Evolutionary conservation across 2,113 vertebrate species (phyloP).

Genomic region (Alces alces): DNA sequence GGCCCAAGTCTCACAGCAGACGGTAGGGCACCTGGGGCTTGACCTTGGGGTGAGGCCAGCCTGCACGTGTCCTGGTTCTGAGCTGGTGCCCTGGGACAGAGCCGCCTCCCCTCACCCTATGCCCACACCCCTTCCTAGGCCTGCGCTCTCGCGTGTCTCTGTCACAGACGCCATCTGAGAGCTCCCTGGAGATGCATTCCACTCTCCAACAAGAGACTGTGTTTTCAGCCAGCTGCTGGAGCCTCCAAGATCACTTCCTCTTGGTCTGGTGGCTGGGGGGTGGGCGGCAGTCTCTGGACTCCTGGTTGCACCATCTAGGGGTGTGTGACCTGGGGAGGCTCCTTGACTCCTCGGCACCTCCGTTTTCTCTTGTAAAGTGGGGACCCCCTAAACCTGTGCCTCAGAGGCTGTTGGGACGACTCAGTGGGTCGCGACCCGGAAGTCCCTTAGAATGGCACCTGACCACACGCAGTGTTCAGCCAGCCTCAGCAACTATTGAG

Average conservation of each 20-base stretch:
- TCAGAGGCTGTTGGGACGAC: accelerated
- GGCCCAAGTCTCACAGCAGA: not conserved
- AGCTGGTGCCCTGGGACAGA: not conserved
- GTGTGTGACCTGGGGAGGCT: not conserved
- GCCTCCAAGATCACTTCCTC: not conserved
- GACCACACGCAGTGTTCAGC: accelerated
- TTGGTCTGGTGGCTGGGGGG: not conserved
- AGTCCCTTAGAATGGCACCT: accelerated
- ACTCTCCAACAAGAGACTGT: not conserved
- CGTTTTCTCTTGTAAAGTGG: not conserved
- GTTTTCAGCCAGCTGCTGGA: not conserved
- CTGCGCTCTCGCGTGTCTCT: not conserved
- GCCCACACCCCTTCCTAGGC: accelerated
- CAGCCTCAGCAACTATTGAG: too few relatives aligned
- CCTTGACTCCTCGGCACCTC: not conserved
- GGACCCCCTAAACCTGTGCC: accelerated
- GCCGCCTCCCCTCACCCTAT: not conserved
- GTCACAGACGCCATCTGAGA: not conserved
- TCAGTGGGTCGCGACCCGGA: accelerated
- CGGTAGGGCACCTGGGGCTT: accelerated
- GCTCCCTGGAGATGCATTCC: not conserved
- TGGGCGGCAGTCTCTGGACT: not conserved
- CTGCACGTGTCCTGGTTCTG: not conserved
- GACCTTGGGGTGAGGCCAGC: not conserved
- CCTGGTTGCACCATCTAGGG: not conserved